Conservation (phyloP, 1,140 invertebrate genomes). For the Plutomurus gul region DNA sequence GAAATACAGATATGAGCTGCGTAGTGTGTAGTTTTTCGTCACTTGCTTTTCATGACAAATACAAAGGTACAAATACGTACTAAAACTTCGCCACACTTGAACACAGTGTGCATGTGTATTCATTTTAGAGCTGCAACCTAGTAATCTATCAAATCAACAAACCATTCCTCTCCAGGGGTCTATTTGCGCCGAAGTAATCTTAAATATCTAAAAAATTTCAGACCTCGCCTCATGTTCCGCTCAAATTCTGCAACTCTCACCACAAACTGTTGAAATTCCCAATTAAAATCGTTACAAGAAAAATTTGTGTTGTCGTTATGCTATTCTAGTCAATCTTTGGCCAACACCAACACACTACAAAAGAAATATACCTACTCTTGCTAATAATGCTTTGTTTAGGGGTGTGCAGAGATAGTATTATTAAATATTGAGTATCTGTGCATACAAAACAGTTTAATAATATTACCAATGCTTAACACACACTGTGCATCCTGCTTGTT, state of each 20-base stretch:
- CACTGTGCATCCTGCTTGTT: neutral
- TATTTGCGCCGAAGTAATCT: neutral
- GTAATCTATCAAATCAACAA: neutral
- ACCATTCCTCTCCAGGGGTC: conserved; percentile 14
- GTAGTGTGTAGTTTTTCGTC: no score
- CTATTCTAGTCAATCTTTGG: no score
- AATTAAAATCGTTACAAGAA: no score
- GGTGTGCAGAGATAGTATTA: neutral
- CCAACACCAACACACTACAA: no score
- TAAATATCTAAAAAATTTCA: neutral
- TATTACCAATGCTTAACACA: neutral
- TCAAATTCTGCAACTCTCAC: neutral
- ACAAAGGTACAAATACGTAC: no score
- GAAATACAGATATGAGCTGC: no score
- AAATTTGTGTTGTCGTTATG: no score
- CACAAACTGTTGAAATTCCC: no score
- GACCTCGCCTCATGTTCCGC: neutral
- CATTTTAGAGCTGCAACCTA: no score
- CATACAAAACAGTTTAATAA: neutral
- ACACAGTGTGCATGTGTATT: no score
- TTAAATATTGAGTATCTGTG: neutral
- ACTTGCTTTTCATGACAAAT: no score
- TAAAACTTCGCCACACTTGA: no score
- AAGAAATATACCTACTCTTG: neutral
- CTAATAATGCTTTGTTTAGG: neutral